Base-by-base conservation (phyloP, 1,140 invertebrate species). In the Papilio polytes region DNA sequence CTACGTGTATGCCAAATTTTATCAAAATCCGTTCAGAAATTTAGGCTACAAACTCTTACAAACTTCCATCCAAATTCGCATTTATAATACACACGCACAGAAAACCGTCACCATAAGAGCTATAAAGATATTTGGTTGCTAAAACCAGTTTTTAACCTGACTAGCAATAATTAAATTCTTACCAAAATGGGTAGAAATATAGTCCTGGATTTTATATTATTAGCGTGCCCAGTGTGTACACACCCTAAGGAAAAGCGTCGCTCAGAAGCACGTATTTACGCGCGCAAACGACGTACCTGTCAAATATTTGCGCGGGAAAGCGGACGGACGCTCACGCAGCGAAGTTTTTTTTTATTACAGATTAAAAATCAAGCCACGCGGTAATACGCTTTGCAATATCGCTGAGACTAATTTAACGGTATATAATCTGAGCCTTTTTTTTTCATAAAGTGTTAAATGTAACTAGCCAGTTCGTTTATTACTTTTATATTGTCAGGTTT, bases 301-400 rank as follows among this genome's bases (percentile, higher is more conserved):
- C 77, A 78, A 78, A 78, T 78, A 78, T 78, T 78, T 78, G 77
- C 77, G 77, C 77, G 77, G 77, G 77, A 78, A 78, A 63, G 77
- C 77, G 77, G 77, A 56, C 77, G 77, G 77, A 59, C 53, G 31
- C 9, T 78, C 36, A 56, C 46, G 51, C 77, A 48, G 20, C 73
- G 46, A 74, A 51, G 46, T 74, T 74, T 51, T 48, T 46, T 44
- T 74, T 48, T 74, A 51, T 46, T 56, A 78, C 77, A 78, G 77
- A 78, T 78, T 78, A 78, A 63, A 78, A 77, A 78, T 63, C 13
- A 48, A 36, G 77, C 77, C 9, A 48, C 53, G 76, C 76, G 18
- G 53, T 78, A 63, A 78, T 78, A 78, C 77, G 77, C 77, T 78
- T 78, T 78, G 77, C 56, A 77, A 77, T 78, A 26, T 46, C 56